phyloP scores from a whole-genome alignment of 2,797 vertebrate genomes.

The Todus mexicanus region DNA sequence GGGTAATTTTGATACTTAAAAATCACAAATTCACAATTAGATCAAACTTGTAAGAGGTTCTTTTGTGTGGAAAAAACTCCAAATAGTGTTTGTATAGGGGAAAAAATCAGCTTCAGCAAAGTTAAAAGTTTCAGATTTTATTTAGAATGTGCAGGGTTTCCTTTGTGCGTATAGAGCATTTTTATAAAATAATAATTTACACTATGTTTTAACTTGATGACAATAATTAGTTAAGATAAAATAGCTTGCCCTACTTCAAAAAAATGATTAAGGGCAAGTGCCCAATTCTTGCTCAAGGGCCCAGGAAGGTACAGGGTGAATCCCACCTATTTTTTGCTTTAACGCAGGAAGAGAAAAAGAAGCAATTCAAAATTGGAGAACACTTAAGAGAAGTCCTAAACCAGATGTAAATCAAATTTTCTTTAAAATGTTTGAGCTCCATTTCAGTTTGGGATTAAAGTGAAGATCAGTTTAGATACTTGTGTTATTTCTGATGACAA shows the following conservation, averaged over 20 bases:
- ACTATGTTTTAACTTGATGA: background rate
- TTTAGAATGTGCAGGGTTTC: background rate
- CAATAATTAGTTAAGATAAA: background rate
- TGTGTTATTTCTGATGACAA: background rate
- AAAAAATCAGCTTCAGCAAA: background rate
- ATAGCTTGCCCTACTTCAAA: background rate
- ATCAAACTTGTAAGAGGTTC: background rate
- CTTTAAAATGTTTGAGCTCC: fast-evolving
- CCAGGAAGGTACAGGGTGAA: background rate
- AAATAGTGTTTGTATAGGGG: background rate
- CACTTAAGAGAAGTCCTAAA: background rate
- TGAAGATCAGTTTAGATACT: background rate
- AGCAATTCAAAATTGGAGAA: background rate
- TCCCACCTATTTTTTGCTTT: background rate
- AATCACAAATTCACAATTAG: background rate
- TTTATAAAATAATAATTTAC: background rate
- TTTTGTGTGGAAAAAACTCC: background rate
- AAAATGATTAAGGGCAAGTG: too few relatives aligned
- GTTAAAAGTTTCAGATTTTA: background rate
- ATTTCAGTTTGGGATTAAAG: background rate
- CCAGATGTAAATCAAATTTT: background rate
- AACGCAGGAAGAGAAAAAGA: background rate
- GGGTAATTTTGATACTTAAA: background rate
- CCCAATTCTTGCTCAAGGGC: background rate
- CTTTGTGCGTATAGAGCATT: background rate